Base-by-base conservation (phyloP, 2,797 vertebrate genomes). In the Galago senegalensis region DNA sequence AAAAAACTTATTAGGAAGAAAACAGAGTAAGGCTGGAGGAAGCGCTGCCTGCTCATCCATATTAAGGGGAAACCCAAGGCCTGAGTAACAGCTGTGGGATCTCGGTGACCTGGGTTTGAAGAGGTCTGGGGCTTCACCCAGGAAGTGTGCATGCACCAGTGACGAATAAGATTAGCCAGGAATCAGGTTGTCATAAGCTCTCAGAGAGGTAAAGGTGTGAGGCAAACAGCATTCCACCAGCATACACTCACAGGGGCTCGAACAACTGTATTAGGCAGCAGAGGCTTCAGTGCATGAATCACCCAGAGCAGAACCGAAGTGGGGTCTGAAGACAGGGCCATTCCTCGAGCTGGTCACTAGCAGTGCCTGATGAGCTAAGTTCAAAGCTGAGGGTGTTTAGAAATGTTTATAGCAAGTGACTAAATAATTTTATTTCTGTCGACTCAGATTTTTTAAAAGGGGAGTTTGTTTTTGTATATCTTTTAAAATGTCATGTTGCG, bases 381-480 rank as follows among this genome's bases (percentile, higher is more conserved):
- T 13, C 3, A 34, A 93, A 84, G 75, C 80, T 2, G 73, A 84
- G 12, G 76, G 27, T 83, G 27, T 84, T 92, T n/a, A 89, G 63
- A 58, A 69, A 11, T 4, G 49, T 80, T 25, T 20, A 92, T 17
- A 81, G 43, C 23, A 60, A n/a, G 7, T 76, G 85, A 53, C 34
- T 27, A 43, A 67, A 75, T 37, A 86, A 65, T 43, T 83, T 67
- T 56, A 86, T 85, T 93, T 93, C 72, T 69, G 16, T 90, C 46
- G 79, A 73, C 79, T 70, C 58, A 93, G 60, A 46, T 40, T 17
- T 72, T 80, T 77, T 40, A 21, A 49, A 75, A 89, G 21, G 8
- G 49, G 5, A 14, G 1, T 31, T 83, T 83, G 18, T 53, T 67
- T 86, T 87, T 31, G 1, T 60, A 1, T 70, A 65, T 31, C 25